These are phyloP conservation scores for Tribolium madens DNA, from an alignment of 1,140 invertebrate species.

Conservation along the genomic window DNA sequence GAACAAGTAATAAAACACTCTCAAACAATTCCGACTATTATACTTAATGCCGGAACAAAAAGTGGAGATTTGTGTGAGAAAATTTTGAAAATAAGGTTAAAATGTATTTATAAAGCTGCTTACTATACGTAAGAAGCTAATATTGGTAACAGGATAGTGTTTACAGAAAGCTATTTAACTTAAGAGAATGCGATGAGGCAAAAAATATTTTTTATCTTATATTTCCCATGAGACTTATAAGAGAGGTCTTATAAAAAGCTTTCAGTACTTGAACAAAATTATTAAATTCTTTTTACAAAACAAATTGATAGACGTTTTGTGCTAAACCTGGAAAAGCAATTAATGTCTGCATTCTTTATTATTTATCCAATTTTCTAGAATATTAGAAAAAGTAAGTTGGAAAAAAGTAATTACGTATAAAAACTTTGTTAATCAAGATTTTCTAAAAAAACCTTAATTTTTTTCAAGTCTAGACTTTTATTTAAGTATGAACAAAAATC, in stretches of 20 bases:
- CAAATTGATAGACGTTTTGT: no score
- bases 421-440: no score
- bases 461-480: no score
- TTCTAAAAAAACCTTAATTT: no score
- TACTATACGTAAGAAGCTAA: background rate
- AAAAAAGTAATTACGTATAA: no score
- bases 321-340: no score
- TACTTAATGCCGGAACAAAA: background rate
- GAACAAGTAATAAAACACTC: background rate
- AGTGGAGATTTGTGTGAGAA: background rate
- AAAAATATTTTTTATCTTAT: background rate
- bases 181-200: background rate
- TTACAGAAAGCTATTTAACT: background rate
- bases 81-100: background rate
- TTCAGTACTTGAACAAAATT: background rate
- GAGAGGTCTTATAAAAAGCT: background rate
- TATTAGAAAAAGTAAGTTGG: no score
- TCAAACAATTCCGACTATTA: background rate
- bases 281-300: background rate
- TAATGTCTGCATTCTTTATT: no score
- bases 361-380: no score
- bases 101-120: background rate
- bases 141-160: background rate
- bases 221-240: background rate
- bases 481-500: no score